Conservation (phyloP, 1,140 invertebrate species). For the Danaus plexippus region DNA sequence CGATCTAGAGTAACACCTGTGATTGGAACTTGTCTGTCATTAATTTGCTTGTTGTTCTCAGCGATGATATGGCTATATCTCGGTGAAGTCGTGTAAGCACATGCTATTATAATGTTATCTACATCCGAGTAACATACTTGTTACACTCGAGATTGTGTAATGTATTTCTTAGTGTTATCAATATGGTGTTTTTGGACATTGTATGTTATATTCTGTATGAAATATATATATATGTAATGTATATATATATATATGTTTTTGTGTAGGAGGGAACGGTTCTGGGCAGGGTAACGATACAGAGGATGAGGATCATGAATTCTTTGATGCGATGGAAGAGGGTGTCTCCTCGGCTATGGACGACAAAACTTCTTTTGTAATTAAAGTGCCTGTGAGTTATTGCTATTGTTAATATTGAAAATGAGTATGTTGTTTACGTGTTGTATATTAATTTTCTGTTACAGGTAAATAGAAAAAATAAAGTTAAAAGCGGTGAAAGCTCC, state of each 20-base stretch:
- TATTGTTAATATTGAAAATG: background rate
- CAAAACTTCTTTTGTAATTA: slow-evolving; percentile 79
- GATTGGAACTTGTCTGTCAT: too few species aligned
- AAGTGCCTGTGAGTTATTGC: slow-evolving; percentile 73
- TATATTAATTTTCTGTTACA: slow-evolving; percentile 28
- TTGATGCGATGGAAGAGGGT: slow-evolving; percentile 87
- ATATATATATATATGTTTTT: slow-evolving; percentile 4
- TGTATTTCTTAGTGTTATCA: too few species aligned
- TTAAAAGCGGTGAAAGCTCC: slow-evolving; percentile 65
- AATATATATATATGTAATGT: background rate
- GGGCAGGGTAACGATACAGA: slow-evolving; percentile 77
- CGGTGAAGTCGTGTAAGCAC: too few species aligned
- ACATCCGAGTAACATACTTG: too few species aligned
- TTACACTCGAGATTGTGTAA: too few species aligned
- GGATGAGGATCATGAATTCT: slow-evolving; percentile 95
- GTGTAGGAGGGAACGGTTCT: slow-evolving; percentile 53
- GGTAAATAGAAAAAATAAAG: slow-evolving; percentile 69
- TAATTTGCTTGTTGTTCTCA: too few species aligned
- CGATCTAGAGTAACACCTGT: too few species aligned
- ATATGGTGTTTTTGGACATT: too few species aligned
- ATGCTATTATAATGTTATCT: too few species aligned
- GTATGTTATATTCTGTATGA: too few species aligned
- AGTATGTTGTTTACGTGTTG: background rate
- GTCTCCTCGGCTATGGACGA: slow-evolving; percentile 61
- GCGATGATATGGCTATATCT: too few species aligned